Conservation (phyloP, 2,888 invertebrate species). For the Phragmatobia fuliginosa region DNA sequence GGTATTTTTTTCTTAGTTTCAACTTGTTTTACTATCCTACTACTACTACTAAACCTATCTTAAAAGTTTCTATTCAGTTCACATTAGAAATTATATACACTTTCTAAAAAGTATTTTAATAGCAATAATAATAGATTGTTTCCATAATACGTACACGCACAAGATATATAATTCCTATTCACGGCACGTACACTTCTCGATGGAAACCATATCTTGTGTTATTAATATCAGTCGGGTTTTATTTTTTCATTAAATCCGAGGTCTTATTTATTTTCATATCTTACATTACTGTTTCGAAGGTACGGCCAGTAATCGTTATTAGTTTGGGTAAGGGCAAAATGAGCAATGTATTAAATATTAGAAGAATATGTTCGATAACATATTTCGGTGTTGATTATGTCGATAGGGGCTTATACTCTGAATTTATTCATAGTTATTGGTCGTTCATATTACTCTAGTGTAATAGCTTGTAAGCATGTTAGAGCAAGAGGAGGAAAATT, state of each 20-base stretch:
- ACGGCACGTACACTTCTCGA: conserved; percentile 68
- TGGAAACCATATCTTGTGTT: conserved; percentile 81
- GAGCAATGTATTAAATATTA: conserved; percentile 17
- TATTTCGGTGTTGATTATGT: conserved; percentile 1
- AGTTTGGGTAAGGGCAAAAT: conserved; percentile 17
- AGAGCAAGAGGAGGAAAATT: not conserved
- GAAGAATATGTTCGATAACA: conserved; percentile 2
- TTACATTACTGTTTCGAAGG: conserved; percentile 33
- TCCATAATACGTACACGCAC: conserved; percentile 55
- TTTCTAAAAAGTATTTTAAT: not conserved
- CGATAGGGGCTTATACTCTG: not conserved
- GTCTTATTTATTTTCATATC: conserved; percentile 59
- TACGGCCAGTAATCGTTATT: conserved; percentile 35
- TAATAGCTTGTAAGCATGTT: not conserved
- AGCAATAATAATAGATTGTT: conserved; percentile 9
- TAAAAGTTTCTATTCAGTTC: not conserved
- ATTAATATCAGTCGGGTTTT: conserved; percentile 75
- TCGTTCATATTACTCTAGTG: not conserved
- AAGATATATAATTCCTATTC: conserved; percentile 65
- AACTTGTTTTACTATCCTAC: no score
- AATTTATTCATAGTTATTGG: not conserved
- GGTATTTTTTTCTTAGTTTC: not conserved
- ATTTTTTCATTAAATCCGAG: conserved; percentile 75
- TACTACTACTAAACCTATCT: no score
- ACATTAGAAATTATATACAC: not conserved